These are phyloP conservation scores for Deilephila porcellus DNA, from an alignment of 2,888 invertebrate genomes.

Conservation along the genomic window DNA sequence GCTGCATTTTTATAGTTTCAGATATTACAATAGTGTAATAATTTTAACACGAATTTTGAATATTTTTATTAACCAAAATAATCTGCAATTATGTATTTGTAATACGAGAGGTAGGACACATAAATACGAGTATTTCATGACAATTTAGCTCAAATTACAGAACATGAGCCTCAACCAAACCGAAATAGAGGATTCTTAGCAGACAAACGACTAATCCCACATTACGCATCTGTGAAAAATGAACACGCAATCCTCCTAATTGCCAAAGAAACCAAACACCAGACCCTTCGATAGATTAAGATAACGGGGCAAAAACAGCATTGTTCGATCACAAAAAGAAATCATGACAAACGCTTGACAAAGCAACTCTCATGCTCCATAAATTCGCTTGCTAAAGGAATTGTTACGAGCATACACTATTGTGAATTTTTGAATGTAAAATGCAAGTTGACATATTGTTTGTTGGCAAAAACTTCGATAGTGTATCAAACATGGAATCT, in stretches of 20 bases:
- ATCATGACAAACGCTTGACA: conserved; percentile 47
- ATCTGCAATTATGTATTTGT: no score
- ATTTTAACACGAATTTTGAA: no score
- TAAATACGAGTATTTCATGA: no score
- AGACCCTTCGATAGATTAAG: conserved; percentile 58
- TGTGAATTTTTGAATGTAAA: conserved; percentile 5
- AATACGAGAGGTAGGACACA: no score
- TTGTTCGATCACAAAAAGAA: conserved; percentile 42
- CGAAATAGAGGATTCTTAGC: background rate
- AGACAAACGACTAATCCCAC: background rate
- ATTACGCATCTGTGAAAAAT: conserved; percentile 34
- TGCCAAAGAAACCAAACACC: conserved; percentile 52
- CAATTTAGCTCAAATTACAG: no score
- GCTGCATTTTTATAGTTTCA: no score
- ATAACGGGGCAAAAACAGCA: conserved; percentile 49
- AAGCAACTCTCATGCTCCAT: conserved; percentile 38
- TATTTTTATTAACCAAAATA: no score
- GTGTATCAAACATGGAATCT: no score
- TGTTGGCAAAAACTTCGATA: background rate
- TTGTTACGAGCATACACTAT: conserved; percentile 1
- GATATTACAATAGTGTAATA: no score
- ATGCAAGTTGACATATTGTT: background rate
- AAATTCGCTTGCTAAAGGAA: background rate
- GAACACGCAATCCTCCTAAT: conserved; percentile 65
- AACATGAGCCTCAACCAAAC: background rate